Percentiles rank a stretch among this genome's conserved stretches.
These are phyloP conservation scores for Cydia amplana DNA, from an alignment of 1,140 invertebrate species.

Conservation along the genomic window DNA sequence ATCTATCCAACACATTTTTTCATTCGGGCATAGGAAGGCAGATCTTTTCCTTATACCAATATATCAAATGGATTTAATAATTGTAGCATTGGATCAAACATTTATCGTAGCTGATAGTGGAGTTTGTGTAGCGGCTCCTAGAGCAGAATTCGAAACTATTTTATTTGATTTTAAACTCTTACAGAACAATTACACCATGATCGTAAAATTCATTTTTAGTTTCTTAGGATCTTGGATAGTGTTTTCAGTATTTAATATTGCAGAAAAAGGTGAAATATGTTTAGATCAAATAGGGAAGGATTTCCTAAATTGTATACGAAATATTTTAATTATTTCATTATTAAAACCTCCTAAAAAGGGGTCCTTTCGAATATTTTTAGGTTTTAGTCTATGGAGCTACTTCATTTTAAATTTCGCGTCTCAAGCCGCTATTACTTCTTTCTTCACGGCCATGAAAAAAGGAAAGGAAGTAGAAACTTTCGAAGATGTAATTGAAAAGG, in stretches of 20 bases:
- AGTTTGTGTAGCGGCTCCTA: constrained; percentile 62
- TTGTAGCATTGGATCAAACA: constrained; percentile 61
- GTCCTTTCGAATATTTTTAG: constrained; percentile 62
- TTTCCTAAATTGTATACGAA: constrained; percentile 61
- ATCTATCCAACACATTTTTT: constrained; percentile 60
- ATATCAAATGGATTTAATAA: constrained; percentile 66
- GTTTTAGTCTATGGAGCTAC: constrained; percentile 63
- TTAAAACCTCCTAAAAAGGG: constrained; percentile 52
- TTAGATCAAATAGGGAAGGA: constrained; percentile 67
- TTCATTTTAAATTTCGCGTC: constrained; percentile 67
- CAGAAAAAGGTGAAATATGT: constrained; percentile 46
- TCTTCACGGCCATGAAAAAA: constrained; percentile 66
- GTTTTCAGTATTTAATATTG: constrained; percentile 59
- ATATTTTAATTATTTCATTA: constrained; percentile 57
- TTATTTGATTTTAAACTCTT: constrained; percentile 60
- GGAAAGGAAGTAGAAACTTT: constrained; percentile 72
- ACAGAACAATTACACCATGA: constrained; percentile 42
- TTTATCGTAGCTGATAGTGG: constrained; percentile 64
- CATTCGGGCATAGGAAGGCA: constrained; percentile 58
- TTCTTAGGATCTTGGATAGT: constrained; percentile 63
- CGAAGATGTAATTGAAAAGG: constrained; percentile 66
- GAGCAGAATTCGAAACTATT: constrained; percentile 63
- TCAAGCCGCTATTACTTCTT: constrained; percentile 72
- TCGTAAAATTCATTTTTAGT: constrained; percentile 53
- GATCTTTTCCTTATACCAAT: constrained; percentile 64